A percentile compares a stretch with the other conserved stretches of the same genome.
These are phyloP conservation scores for Amblyjoppa fuscipennis DNA, from an alignment of 2,888 invertebrate species.

Conservation along the genomic window DNA sequence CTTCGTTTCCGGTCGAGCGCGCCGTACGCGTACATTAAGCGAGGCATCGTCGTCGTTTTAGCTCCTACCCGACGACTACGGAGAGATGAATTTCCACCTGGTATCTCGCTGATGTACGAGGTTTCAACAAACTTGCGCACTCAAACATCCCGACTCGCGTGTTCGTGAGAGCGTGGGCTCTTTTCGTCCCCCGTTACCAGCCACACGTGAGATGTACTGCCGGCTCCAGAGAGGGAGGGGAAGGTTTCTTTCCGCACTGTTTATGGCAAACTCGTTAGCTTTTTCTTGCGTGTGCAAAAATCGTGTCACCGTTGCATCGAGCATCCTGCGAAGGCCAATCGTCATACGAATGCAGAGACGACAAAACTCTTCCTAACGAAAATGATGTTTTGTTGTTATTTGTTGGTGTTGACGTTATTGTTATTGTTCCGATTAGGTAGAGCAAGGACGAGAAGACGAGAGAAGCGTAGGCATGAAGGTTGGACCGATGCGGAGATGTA, in stretches of 20 bases:
- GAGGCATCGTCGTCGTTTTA: constrained; percentile 17
- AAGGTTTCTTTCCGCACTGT: no score
- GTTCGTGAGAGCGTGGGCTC: constrained; percentile 27
- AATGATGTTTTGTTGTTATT: no score
- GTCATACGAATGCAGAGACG: no score
- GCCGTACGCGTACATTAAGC: constrained; percentile 23
- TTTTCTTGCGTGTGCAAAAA: no score
- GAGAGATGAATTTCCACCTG: constrained; percentile 56
- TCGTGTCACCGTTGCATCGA: no score
- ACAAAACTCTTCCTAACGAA: no score
- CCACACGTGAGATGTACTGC: constrained; percentile 18
- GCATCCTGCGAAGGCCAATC: no score
- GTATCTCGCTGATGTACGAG: constrained; percentile 53
- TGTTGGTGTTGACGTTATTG: no score
- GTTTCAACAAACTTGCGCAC: constrained; percentile 54
- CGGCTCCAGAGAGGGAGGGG: background rate
- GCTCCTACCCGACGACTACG: constrained; percentile 33
- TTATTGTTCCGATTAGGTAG: background rate
- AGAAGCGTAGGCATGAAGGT: constrained; percentile 48
- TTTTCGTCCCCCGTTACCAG: background rate
- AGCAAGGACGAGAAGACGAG: constrained; percentile 52
- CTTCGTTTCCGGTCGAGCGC: constrained; percentile 41
- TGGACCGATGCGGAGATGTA: constrained; percentile 52
- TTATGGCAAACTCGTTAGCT: no score
- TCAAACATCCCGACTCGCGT: background rate